A percentile compares a stretch with the other conserved stretches of the same genome.
These are phyloP conservation scores for Brotula barbata DNA, from an alignment of 2,797 vertebrate species.

Conservation along the genomic window DNA sequence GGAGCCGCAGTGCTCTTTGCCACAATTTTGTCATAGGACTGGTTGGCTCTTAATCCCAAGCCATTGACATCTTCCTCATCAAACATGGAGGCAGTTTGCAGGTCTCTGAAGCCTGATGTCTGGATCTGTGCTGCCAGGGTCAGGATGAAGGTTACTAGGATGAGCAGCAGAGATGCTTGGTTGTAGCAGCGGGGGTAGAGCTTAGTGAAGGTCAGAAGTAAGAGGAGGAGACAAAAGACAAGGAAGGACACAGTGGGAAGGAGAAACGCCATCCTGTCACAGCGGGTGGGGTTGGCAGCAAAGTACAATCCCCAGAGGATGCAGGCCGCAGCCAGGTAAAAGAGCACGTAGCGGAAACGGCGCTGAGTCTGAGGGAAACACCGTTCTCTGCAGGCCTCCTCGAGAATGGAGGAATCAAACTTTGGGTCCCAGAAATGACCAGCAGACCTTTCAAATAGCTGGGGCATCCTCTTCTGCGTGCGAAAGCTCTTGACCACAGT, in stretches of 20 bases:
- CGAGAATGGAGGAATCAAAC: constrained; percentile 94
- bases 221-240: constrained; percentile 86
- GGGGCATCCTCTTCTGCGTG: constrained; percentile 84
- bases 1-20: constrained; percentile 56
- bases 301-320: constrained; percentile 94
- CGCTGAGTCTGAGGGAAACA: constrained; percentile 96
- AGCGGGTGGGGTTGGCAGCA: constrained; percentile 80
- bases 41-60: constrained; percentile 70
- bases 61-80: constrained; percentile 64
- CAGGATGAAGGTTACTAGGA: constrained; percentile 85
- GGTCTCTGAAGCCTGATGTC: constrained; percentile 75
- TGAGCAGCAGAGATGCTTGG: constrained; percentile 86
- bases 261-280: constrained; percentile 81
- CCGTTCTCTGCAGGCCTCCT: constrained; percentile 94
- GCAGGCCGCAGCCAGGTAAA: constrained; percentile 86
- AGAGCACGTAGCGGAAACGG: constrained; percentile 92
- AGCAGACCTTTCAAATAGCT: constrained; percentile 95
- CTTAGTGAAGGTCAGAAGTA: constrained; percentile 90
- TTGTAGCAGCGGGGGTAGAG: constrained; percentile 86
- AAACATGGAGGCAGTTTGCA: constrained; percentile 55
- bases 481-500: constrained; percentile 76
- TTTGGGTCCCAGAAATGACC: constrained; percentile 96
- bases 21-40: constrained; percentile 47
- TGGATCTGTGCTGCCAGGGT: constrained; percentile 91
- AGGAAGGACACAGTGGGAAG: constrained; percentile 87